Evolutionary conservation across 1,140 invertebrate genomes (phyloP), one percentile per base, ranked within the genome.

Genomic region (Leptoteleia sp.): DNA sequence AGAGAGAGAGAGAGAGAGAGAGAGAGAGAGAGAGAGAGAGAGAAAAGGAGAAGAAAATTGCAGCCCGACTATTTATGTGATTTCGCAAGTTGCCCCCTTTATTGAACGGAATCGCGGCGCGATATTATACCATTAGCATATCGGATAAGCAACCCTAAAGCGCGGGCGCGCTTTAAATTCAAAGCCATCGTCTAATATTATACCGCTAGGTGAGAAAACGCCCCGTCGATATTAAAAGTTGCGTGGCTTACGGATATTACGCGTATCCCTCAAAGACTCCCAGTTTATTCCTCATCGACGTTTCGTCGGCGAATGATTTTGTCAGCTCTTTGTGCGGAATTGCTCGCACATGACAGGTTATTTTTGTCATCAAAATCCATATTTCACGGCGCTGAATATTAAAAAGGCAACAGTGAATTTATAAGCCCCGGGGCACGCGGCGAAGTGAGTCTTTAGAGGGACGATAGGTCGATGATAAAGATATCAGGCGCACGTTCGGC

Each of bases 141-240:
- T 85, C 84, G 82, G 83, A 83, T 83, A 84, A 81, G 81, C 77
- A 75, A 73, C 70, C 82, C 71, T 70, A 73, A 79, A 76, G 68
- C 76, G 79, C 55, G 76, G 70, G 76, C 81, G 61, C 83, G 81
- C 83, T 87, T 85, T 85, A 87, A 85, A 85, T 85, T 84, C 81
- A 82, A 87, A 86, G 81, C 47, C 57, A 62, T 65, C 77, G 72
- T 42, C 70, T 85, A 81, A 84, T 83, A 83, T 84, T 84, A 82
- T 81, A 76, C 76, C 50, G 77, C 82, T 52, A 86, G 82, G 85
- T 87, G 84, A 86, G 85, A 87, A 87, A 88, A 86, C 86, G 86
- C 84, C 85, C 85, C 79, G 84, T 85, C 84, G 83, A 88, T 87
- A 87, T 88, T 87, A 87, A 86, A 86, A 88, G 81, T 88, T 85